Base-by-base conservation (phyloP, 2,797 vertebrate species). In the Amphiprion clarkii region DNA sequence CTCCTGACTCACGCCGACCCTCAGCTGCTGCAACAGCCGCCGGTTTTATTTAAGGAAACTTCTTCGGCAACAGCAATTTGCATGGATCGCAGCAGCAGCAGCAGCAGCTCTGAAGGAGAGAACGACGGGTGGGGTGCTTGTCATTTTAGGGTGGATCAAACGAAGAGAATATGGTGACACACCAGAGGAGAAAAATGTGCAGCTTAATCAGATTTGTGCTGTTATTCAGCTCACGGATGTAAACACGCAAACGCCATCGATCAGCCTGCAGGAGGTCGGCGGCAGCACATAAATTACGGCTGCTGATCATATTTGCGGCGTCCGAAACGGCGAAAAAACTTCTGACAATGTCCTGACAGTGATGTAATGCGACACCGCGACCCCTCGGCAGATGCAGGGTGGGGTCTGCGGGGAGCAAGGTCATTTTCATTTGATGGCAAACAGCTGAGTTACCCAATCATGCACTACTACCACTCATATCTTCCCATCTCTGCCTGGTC, bases 381-480 rank as follows among this genome's bases (percentile, higher is more conserved):
- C 78, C 86, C 74, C 21, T 65, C 51, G 82, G 81, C 91, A 91
- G 88, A 90, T 87, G 89, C 16, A 6, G 83, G 77, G 72, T 7
- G 68, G 58, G 61, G 67, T 49, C 68, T 48, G 79, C 19, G 14
- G 79, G 72, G 70, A 78, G 48, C 71, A 71, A 86, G 89, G 84
- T 87, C 89, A 78, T 84, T 83, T 76, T 84, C 79, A 88, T 89
- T 89, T 82, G 83, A 88, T 61, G 65, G 67, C 76, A 82, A 85
- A 86, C 87, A 86, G 85, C 78, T 73, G 85, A 88, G 79, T 75
- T 83, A 74, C 82, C 89, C 91, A 90, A 90, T 92, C 88, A 81
- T 40, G 74, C 68, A 65, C 69, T 64, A 58, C 69, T 67, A 64
- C 44, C 23, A 57, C 65, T 81, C 60, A 14, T 31, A 81, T 88